A percentile compares a stretch with the other conserved stretches of the same genome.
phyloP scores from a whole-genome alignment of 1,140 invertebrate genomes.

The Drosophila sp. region DNA sequence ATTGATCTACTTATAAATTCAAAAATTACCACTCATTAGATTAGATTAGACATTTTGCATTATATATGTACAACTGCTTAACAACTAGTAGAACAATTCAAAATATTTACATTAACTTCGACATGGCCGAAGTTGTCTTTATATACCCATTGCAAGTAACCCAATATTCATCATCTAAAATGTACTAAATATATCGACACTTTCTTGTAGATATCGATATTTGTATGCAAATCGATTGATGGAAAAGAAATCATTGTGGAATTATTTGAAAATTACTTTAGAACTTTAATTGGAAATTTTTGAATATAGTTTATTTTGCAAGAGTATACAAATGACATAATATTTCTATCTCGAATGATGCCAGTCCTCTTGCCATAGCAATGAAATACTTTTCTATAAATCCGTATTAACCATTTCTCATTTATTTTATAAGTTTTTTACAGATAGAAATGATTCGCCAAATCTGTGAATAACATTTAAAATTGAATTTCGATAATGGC shows the following conservation, averaged over 20 bases:
- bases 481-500: no score
- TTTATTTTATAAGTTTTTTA: no score
- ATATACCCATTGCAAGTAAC: neutral
- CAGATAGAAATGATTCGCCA: no score
- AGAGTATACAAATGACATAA: neutral
- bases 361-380: neutral
- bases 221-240: no score
- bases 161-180: no score
- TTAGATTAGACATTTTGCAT: slow-evolving; percentile 2
- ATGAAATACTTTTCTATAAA: neutral
- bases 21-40: neutral
- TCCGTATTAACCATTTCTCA: no score
- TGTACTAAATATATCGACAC: no score
- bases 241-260: no score
- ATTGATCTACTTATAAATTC: slow-evolving; percentile 8
- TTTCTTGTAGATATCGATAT: no score
- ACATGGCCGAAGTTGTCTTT: neutral
- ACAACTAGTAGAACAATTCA: neutral
- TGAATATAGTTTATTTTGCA: neutral
- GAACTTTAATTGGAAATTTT: neutral
- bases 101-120: slow-evolving; percentile 8
- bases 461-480: no score
- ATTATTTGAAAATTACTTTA: no score
- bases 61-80: neutral
- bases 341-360: neutral